A percentile compares a stretch with the other conserved stretches of the same genome.
These are phyloP conservation scores for Apamea epomidion DNA, from an alignment of 2,888 invertebrate species.

Conservation along the genomic window DNA sequence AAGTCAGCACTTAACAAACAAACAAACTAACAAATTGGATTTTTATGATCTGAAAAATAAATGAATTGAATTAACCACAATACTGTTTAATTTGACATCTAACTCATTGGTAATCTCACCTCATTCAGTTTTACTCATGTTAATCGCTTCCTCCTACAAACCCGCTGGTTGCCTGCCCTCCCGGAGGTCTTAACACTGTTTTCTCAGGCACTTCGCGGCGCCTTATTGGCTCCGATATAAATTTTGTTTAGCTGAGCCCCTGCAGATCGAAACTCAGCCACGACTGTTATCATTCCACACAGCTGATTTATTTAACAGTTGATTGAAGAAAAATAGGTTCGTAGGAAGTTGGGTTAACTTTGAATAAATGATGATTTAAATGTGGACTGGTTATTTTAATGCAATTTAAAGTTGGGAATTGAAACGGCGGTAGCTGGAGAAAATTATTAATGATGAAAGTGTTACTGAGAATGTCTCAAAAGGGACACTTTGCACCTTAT, in stretches of 20 bases:
- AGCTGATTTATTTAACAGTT: slow-evolving; percentile 51
- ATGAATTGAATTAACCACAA: too few species aligned
- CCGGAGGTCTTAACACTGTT: slow-evolving; percentile 76
- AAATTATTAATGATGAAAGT: neutral
- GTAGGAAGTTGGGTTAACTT: slow-evolving; percentile 26
- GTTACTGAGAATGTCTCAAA: neutral
- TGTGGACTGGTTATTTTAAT: slow-evolving; percentile 24
- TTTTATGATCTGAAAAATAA: too few species aligned
- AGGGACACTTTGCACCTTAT: neutral
- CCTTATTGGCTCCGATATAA: slow-evolving; percentile 74
- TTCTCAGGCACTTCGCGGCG: slow-evolving; percentile 75
- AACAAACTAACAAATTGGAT: too few species aligned
- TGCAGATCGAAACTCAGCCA: slow-evolving; percentile 51
- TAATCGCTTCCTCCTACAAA: neutral
- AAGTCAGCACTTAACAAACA: neutral
- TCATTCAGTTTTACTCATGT: neutral
- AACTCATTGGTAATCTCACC: neutral
- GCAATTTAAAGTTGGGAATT: slow-evolving; percentile 51
- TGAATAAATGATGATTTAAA: slow-evolving; percentile 35
- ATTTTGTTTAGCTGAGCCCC: slow-evolving; percentile 73
- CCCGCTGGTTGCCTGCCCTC: slow-evolving; percentile 53
- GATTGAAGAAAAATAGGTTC: slow-evolving; percentile 54
- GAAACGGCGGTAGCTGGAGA: neutral
- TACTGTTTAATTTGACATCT: neutral
- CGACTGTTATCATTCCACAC: slow-evolving; percentile 40